phyloP scores from a whole-genome alignment of 2,888 invertebrate species.

The Tipula lateralis region DNA sequence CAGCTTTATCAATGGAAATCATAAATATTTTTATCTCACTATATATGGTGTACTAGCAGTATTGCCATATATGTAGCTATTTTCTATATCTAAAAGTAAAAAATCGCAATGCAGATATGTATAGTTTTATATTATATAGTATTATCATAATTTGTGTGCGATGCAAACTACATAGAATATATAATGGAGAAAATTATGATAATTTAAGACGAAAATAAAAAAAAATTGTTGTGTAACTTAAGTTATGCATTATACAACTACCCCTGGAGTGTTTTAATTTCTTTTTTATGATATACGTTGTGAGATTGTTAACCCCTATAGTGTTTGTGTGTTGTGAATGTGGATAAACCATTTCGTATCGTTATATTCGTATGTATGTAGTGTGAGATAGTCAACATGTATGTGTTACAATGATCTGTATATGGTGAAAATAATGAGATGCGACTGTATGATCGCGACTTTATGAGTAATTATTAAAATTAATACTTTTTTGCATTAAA shows the following conservation, averaged over 20 bases:
- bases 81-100: background rate
- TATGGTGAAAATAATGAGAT: too few species aligned
- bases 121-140: background rate
- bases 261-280: constrained; percentile 13
- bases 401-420: too few species aligned
- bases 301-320: background rate
- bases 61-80: background rate
- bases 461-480: too few species aligned
- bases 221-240: background rate
- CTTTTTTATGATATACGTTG: background rate
- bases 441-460: too few species aligned
- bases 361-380: too few species aligned
- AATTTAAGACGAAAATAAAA: background rate
- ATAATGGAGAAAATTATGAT: background rate
- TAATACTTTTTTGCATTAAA: too few species aligned
- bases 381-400: too few species aligned
- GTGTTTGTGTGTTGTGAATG: background rate
- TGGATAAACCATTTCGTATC: too few species aligned
- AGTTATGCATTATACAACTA: background rate
- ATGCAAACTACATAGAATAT: background rate
- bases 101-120: constrained; percentile 14
- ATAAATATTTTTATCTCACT: background rate
- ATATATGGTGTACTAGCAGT: background rate
- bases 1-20: background rate
- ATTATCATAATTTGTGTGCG: background rate